These are phyloP conservation scores for Argyrosomus regius DNA, from an alignment of 2,797 vertebrate species.

Conservation along the genomic window DNA sequence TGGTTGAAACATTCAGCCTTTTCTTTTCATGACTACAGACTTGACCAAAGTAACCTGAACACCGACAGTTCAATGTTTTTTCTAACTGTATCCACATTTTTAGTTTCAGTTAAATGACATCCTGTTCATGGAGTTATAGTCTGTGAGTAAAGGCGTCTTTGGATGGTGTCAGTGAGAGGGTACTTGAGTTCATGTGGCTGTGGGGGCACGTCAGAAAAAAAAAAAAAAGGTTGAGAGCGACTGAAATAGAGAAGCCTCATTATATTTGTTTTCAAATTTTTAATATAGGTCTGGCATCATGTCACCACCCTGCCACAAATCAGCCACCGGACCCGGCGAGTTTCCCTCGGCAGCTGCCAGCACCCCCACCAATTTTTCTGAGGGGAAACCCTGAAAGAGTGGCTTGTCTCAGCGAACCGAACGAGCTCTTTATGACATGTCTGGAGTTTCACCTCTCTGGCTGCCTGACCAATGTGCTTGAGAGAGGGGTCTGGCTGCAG, in stretches of 20 bases:
- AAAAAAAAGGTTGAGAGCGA: conserved; percentile 3
- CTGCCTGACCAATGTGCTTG: conserved; percentile 15
- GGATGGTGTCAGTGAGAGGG: background rate
- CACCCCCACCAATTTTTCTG: background rate
- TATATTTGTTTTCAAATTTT: conserved; percentile 26
- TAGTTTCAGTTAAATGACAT: background rate
- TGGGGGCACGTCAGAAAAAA: background rate
- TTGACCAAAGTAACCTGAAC: background rate
- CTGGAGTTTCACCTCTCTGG: conserved; percentile 22
- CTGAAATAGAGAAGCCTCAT: conserved; percentile 17
- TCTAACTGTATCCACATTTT: background rate
- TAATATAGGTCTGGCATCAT: conserved; percentile 22
- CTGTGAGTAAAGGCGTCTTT: too few relatives aligned
- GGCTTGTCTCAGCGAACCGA: conserved; percentile 22
- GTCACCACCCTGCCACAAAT: conserved; percentile 35
- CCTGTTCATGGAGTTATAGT: background rate
- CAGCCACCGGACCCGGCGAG: conserved; percentile 9
- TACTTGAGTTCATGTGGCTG: background rate
- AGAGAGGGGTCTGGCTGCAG: too few relatives aligned
- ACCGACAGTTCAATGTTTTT: background rate
- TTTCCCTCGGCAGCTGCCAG: conserved; percentile 22
- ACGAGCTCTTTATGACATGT: conserved; percentile 42
- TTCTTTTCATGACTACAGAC: background rate
- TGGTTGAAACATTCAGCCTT: background rate
- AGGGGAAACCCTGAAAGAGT: conserved; percentile 13